Percentiles rank a stretch among this genome's conserved stretches.
These are phyloP conservation scores for Heliconius himera DNA, from an alignment of 1,140 invertebrate species.

Conservation along the genomic window DNA sequence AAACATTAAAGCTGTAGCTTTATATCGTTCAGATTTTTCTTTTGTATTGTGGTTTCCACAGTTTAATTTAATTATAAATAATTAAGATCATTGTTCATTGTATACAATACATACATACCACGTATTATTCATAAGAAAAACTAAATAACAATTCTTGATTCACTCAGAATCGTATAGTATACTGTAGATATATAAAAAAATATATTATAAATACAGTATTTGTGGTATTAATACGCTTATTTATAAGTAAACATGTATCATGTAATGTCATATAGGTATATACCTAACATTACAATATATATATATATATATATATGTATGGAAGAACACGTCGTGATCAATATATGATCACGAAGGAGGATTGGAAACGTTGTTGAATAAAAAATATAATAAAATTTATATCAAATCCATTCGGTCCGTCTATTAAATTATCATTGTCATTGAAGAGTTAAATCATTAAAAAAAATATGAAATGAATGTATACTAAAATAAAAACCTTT, in stretches of 20 bases:
- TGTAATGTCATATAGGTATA: background rate
- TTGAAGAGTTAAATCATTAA: too few species aligned
- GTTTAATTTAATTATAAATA: constrained; percentile 2
- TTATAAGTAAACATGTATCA: background rate
- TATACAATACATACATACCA: background rate
- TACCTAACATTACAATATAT: too few species aligned
- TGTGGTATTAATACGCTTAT: constrained; percentile 1
- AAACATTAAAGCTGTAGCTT: background rate
- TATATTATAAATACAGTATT: background rate
- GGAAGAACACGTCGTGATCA: background rate
- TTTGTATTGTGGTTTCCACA: background rate
- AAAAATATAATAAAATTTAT: too few species aligned
- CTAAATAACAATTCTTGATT: background rate
- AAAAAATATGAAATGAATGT: too few species aligned
- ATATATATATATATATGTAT: background rate
- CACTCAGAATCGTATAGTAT: background rate
- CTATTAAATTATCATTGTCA: too few species aligned
- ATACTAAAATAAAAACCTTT: too few species aligned
- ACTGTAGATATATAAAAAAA: background rate
- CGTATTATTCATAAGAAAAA: background rate
- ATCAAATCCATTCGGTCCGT: too few species aligned
- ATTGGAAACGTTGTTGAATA: too few species aligned
- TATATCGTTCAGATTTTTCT: background rate
- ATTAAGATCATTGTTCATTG: background rate
- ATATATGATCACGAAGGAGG: background rate